Base-by-base conservation (phyloP, 1,140 invertebrate species). In the Lycorma delicatula region DNA sequence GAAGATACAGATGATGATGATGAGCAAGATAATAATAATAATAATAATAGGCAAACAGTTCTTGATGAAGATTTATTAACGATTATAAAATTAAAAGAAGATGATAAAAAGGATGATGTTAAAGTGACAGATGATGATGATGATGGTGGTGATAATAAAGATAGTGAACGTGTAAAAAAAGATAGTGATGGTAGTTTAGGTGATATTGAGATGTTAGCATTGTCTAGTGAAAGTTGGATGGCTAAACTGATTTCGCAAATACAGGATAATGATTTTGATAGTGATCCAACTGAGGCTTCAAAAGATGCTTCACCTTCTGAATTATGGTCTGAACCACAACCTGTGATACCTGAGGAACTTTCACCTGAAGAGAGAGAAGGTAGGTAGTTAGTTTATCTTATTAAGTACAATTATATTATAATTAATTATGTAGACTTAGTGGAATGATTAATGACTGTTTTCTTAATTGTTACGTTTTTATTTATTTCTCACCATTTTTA, bases 181-280 rank as follows among this genome's bases (percentile, higher is more conserved):
- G 41, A 44, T 16, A 22, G 41, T 9, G 41, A 44, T 7, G 23
- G 23, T 7, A 6, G 16, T 20, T 11, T 44, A 11, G 23, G 23
- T 44, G 16, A 20, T 44, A 22, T 20, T 34, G n/a, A 34, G 18
- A 44, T 44, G 41, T 22, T 44, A 1, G 18, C 41, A 20, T 22
- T 44, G 13, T 20, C 41, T 20, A 16, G 16, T 2, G 41, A 44
- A 16, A 44, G 13, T 44, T 44, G 41, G 41, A 44, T 44, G 41
- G 41, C 23, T 7, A 44, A 44, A 11, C 13, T 44, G 41, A 44
- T 44, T 20, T 44, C 41, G 13, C 41, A 44, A 22, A 44, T 44
- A 7, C 41, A 44, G 41, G 41, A 44, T 20, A 44, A 22, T 22
- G 41, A 44, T 44, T 44, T 44, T 22, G 41, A 44, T 44, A 44